Percentiles rank a stretch among this genome's conserved stretches.
phyloP scores from a whole-genome alignment of 2,113 vertebrate species.

The Trachemys scripta region DNA sequence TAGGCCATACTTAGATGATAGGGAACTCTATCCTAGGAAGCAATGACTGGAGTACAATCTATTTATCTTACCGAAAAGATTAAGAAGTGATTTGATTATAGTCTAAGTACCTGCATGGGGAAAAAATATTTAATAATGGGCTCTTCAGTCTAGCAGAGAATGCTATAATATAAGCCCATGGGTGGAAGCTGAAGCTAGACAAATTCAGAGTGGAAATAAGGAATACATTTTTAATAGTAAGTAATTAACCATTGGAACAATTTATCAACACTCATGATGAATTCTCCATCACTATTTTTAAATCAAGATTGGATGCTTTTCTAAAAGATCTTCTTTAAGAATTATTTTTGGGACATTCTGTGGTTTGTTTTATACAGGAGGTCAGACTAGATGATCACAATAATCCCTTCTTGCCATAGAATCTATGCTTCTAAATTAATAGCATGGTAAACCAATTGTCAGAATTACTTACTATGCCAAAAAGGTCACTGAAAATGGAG shows the following conservation, averaged over 20 bases:
- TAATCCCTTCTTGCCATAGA: background rate
- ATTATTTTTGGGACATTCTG: background rate
- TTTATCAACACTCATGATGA: background rate
- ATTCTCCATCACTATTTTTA: background rate
- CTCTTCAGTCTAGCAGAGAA: background rate
- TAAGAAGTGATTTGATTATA: background rate
- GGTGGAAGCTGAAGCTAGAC: background rate
- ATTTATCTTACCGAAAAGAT: background rate
- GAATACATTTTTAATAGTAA: background rate
- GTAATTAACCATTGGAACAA: background rate
- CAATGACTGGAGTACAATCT: background rate
- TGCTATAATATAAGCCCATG: background rate
- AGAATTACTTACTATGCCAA: background rate
- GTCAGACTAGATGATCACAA: background rate
- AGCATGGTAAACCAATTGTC: background rate
- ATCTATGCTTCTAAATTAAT: background rate
- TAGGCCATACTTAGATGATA: background rate
- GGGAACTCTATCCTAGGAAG: background rate
- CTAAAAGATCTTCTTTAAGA: background rate
- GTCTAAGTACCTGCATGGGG: background rate
- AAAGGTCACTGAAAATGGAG: conserved; percentile 24
- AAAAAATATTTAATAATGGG: background rate
- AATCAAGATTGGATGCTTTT: background rate
- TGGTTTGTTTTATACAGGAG: background rate
- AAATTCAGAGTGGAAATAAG: background rate